phyloP scores from a whole-genome alignment of 2,888 invertebrate species.

The Micropterix aruncella region DNA sequence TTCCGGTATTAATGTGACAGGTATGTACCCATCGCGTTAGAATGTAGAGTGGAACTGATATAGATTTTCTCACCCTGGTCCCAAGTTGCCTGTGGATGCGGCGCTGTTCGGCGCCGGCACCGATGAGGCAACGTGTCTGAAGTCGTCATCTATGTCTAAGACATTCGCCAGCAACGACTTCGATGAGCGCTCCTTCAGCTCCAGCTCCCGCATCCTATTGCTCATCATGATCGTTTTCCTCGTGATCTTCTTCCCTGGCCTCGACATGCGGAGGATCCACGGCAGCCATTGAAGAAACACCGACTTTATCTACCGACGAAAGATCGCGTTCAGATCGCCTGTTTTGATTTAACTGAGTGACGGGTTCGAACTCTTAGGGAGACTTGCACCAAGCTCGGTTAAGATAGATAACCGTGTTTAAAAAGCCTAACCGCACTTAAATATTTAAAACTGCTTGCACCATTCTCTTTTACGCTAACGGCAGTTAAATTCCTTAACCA shows the following conservation, averaged over 20 bases:
- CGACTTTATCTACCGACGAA: conserved; percentile 90
- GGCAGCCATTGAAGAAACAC: conserved; percentile 97
- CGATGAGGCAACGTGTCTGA: conserved; percentile 58
- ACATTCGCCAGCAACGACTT: conserved; percentile 91
- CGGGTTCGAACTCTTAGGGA: too few relatives aligned
- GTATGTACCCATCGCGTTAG: conserved; percentile 11
- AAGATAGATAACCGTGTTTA: too few relatives aligned
- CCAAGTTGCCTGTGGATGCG: conserved; percentile 47
- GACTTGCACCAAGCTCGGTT: too few relatives aligned
- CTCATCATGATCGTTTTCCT: conserved; percentile 81
- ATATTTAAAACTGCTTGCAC: too few relatives aligned
- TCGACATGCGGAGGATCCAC: conserved; percentile 89
- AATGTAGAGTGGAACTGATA: conserved; percentile 2
- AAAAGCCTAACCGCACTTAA: too few relatives aligned
- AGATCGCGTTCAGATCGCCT: too few relatives aligned
- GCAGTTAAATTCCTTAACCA: too few relatives aligned
- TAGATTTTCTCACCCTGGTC: conserved; percentile 39
- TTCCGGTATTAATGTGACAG: neutral
- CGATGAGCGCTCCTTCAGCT: conserved; percentile 86
- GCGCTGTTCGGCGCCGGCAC: conserved; percentile 39
- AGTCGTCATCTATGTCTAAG: conserved; percentile 91
- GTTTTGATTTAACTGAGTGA: too few relatives aligned
- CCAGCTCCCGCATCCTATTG: conserved; percentile 84
- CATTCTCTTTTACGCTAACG: too few relatives aligned
- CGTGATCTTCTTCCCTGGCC: conserved; percentile 90